Evolutionary conservation across 2,113 vertebrate species (phyloP).

Genomic region (Alligator mississippiensis): DNA sequence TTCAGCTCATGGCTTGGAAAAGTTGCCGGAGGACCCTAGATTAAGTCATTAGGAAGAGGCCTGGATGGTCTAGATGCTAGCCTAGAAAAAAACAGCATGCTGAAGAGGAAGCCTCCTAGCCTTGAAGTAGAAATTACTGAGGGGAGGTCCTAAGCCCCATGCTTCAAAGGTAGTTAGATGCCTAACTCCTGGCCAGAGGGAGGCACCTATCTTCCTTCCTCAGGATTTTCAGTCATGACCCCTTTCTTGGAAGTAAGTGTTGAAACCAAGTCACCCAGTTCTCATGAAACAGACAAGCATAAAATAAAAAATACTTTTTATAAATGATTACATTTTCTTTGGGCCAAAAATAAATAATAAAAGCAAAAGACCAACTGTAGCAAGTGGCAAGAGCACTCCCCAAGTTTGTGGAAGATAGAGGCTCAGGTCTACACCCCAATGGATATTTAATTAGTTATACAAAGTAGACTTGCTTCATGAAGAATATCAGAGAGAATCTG

Average conservation of each 20-base stretch:
- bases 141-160: too few relatives aligned
- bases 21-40: too few relatives aligned
- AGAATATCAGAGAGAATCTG: background rate
- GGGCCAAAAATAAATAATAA: background rate
- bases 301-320: too few relatives aligned
- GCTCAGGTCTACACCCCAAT: background rate
- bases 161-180: too few relatives aligned
- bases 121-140: too few relatives aligned
- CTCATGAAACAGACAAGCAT: too few relatives aligned
- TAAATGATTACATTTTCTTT: background rate
- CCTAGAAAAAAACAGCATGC: conserved; percentile 5
- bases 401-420: fast-evolving
- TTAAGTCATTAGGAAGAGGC: conserved; percentile 18
- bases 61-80: background rate
- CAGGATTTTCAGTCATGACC: too few relatives aligned
- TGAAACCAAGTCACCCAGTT: too few relatives aligned
- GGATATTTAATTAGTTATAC: background rate
- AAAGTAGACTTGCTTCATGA: background rate
- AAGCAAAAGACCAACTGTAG: background rate
- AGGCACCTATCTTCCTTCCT: too few relatives aligned
- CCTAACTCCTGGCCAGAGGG: too few relatives aligned
- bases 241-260: too few relatives aligned
- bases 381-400: background rate
- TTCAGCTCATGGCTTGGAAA: too few relatives aligned
- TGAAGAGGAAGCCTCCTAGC: background rate